A percentile compares a stretch with the other conserved stretches of the same genome.
Conservation (phyloP, 2,888 invertebrate genomes). For the Oxystoma pomonae region DNA sequence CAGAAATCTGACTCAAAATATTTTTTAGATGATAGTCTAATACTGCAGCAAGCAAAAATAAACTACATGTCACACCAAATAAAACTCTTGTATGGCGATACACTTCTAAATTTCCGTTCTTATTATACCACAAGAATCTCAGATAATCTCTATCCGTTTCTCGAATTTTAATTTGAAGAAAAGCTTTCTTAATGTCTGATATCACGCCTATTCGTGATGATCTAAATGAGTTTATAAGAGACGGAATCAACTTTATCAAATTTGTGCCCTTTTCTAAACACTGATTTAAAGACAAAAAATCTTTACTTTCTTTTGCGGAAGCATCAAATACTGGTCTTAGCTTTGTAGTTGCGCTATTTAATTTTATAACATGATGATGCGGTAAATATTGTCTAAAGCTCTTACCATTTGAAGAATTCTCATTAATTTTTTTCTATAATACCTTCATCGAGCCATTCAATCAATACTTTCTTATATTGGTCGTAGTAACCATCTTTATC, state of each 20-base stretch:
- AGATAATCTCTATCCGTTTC: background rate
- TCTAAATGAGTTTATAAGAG: slow-evolving; percentile 24
- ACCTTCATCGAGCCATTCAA: slow-evolving; percentile 19
- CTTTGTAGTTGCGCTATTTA: slow-evolving; percentile 13
- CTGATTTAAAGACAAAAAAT: slow-evolving; percentile 29
- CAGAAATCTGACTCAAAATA: too few relatives aligned
- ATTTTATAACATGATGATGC: slow-evolving; percentile 11
- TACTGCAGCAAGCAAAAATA: background rate
- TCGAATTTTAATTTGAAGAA: background rate
- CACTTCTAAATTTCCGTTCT: background rate
- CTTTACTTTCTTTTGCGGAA: slow-evolving; percentile 27
- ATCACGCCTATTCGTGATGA: slow-evolving; percentile 10
- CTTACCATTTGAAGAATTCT: background rate
- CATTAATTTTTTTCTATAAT: slow-evolving; percentile 19
- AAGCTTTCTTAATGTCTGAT: background rate
- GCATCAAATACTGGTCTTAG: slow-evolving; percentile 34
- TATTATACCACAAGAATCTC: background rate
- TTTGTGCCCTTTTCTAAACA: slow-evolving; percentile 26
- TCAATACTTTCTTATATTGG: slow-evolving; percentile 18
- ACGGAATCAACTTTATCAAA: slow-evolving; percentile 18
- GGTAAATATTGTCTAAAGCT: slow-evolving; percentile 13
- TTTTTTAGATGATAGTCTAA: too few relatives aligned
- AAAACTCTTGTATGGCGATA: background rate
- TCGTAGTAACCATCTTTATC: too few relatives aligned
- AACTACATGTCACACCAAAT: background rate